These are phyloP conservation scores for Pseudomugil gertrudae DNA, from an alignment of 2,797 vertebrate genomes.

Conservation along the genomic window DNA sequence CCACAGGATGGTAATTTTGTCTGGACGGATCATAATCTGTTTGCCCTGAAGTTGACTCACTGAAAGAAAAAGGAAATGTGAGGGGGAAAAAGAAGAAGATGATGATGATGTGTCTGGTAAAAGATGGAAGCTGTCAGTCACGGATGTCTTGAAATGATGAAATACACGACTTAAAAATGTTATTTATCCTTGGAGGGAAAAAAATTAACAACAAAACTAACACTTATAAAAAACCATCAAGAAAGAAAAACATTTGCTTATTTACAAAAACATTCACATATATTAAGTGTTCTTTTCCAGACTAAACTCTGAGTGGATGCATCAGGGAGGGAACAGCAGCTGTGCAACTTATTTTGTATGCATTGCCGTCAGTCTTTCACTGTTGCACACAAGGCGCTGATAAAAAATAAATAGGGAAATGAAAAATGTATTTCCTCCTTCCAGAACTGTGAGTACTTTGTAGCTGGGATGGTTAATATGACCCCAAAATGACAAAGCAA, in stretches of 20 bases:
- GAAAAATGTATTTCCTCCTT: constrained; percentile 54
- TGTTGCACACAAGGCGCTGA: constrained; percentile 22
- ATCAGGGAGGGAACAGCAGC: not conserved
- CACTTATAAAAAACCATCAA: not conserved
- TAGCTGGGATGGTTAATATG: constrained; percentile 34
- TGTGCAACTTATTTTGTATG: constrained; percentile 17
- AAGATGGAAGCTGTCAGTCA: too few species aligned
- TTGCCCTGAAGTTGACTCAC: constrained; percentile 62
- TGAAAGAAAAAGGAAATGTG: constrained; percentile 32
- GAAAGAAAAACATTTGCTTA: not conserved
- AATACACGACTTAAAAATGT: too few species aligned
- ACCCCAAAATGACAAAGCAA: constrained; percentile 53
- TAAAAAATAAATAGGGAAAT: constrained; percentile 52
- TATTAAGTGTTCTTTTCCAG: not conserved
- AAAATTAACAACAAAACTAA: not conserved
- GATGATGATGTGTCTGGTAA: not conserved
- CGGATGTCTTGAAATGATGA: too few species aligned
- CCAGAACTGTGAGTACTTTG: constrained; percentile 45
- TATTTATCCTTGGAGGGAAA: too few species aligned
- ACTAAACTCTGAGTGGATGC: not conserved
- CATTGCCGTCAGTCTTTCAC: constrained; percentile 20
- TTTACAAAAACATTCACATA: not conserved
- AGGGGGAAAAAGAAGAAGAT: not conserved
- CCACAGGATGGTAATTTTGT: constrained; percentile 84
- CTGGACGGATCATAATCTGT: constrained; percentile 84